Evolutionary conservation across 2,113 vertebrate genomes (phyloP).

Genomic region (Boleophthalmus pectinirostris): DNA sequence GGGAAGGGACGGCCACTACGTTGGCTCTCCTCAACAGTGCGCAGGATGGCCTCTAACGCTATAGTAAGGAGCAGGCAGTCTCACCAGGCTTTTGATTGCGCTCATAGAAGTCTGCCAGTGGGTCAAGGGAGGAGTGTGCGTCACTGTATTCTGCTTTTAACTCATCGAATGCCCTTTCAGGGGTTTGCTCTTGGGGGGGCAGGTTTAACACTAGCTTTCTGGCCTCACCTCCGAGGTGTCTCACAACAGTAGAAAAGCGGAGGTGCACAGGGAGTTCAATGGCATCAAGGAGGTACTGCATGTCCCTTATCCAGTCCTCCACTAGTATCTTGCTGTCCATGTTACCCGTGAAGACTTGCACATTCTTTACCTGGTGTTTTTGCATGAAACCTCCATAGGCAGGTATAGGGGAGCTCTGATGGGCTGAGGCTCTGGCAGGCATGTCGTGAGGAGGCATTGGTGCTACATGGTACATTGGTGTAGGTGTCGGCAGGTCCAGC

Average conservation of each 20-base stretch:
- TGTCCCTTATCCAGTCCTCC: slow-evolving; percentile 22
- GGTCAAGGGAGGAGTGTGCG: slow-evolving; percentile 8
- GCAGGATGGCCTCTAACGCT: slow-evolving; percentile 10
- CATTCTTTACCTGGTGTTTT: slow-evolving; percentile 33
- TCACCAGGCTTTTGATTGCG: background rate
- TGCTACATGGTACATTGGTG: background rate
- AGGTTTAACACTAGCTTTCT: slow-evolving; percentile 25
- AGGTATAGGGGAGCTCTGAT: background rate
- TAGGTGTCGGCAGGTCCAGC: background rate
- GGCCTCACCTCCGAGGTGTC: slow-evolving; percentile 15
- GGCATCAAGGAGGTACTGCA: slow-evolving; percentile 32
- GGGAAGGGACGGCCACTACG: slow-evolving; percentile 8
- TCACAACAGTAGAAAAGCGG: slow-evolving; percentile 2
- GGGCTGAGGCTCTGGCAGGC: background rate
- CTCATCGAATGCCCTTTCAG: slow-evolving; percentile 15
- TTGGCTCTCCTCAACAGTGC: slow-evolving; percentile 17
- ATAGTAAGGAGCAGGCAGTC: slow-evolving; percentile 34
- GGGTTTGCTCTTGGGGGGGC: slow-evolving; percentile 2
- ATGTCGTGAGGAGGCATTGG: background rate
- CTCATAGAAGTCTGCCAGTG: slow-evolving; percentile 32
- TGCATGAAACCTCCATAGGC: slow-evolving; percentile 25
- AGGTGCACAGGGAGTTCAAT: slow-evolving; percentile 15
- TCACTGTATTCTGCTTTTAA: slow-evolving; percentile 22
- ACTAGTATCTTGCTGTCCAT: slow-evolving; percentile 10
- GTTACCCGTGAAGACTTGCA: slow-evolving; percentile 24